Percentiles rank a stretch among this genome's conserved stretches.
Evolutionary conservation across 1,140 invertebrate genomes (phyloP).

Genomic region (Calephelis nemesis): DNA sequence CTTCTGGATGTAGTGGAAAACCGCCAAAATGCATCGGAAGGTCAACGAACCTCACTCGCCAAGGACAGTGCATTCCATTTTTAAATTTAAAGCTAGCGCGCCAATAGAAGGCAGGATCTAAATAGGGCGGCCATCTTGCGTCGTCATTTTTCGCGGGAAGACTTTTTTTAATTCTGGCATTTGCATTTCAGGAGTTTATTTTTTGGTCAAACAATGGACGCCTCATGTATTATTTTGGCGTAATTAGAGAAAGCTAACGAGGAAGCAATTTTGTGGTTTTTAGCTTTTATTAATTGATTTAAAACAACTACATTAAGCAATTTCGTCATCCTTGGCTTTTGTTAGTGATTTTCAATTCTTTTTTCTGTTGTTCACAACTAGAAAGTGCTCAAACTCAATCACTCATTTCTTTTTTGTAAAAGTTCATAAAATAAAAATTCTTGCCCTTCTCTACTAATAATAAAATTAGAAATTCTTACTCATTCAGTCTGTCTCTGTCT

Average conservation of each 20-base stretch:
- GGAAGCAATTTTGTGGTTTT: slow-evolving; percentile 28
- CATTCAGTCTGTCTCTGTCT: too few species aligned
- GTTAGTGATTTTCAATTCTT: too few species aligned
- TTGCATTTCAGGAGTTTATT: slow-evolving; percentile 50
- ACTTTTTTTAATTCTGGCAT: slow-evolving; percentile 51
- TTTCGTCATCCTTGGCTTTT: too few species aligned
- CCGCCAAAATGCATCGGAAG: slow-evolving; percentile 77
- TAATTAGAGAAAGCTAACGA: slow-evolving; percentile 53
- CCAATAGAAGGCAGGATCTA: slow-evolving; percentile 67
- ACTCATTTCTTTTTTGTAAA: too few species aligned
- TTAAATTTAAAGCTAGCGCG: slow-evolving; percentile 72
- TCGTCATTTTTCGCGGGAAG: slow-evolving; percentile 54
- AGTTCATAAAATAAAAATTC: too few species aligned
- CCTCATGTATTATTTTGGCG: slow-evolving; percentile 54
- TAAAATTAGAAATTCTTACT: too few species aligned
- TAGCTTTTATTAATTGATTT: slow-evolving; percentile 18
- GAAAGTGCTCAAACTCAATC: too few species aligned
- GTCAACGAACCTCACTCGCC: slow-evolving; percentile 69
- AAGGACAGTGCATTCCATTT: slow-evolving; percentile 78
- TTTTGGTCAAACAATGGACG: slow-evolving; percentile 52
- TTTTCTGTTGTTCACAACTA: too few species aligned
- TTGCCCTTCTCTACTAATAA: too few species aligned
- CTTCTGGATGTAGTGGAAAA: slow-evolving; percentile 49
- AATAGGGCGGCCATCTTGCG: slow-evolving; percentile 60
- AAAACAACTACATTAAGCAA: too few species aligned